Percentiles rank a stretch among this genome's conserved stretches.
Conservation (phyloP, 2,888 invertebrate genomes). For the Watsonalla binaria region DNA sequence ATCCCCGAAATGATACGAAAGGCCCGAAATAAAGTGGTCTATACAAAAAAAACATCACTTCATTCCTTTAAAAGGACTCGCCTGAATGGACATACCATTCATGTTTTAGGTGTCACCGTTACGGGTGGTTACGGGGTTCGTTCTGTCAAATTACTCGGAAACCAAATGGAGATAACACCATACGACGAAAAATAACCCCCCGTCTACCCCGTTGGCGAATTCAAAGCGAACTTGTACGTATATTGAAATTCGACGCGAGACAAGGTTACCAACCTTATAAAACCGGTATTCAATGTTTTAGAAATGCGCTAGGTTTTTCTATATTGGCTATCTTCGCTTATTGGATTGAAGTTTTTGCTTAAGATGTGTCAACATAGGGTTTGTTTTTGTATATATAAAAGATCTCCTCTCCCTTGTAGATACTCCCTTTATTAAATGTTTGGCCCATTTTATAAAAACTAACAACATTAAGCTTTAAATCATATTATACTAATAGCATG, state of each 20-base stretch:
- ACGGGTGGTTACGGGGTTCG: conserved; percentile 3
- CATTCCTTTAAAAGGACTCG: conserved; percentile 3
- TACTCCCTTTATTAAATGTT: too few species aligned
- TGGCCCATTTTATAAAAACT: too few species aligned
- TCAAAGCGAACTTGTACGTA: conserved; percentile 5
- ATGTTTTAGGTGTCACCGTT: conserved; percentile 2
- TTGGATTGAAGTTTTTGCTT: neutral
- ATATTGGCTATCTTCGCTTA: neutral
- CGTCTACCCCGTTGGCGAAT: conserved; percentile 1
- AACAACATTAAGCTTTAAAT: too few species aligned
- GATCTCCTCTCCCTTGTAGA: too few species aligned
- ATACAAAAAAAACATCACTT: conserved; percentile 1
- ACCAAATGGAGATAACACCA: conserved; percentile 33
- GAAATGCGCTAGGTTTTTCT: neutral
- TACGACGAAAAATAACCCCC: neutral
- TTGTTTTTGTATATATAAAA: too few species aligned
- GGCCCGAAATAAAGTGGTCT: neutral
- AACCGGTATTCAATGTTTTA: neutral
- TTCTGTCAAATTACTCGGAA: conserved; percentile 34
- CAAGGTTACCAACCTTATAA: neutral
- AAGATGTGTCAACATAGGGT: conserved; percentile 4
- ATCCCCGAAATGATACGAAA: conserved; percentile 1
- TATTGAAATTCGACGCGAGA: conserved; percentile 3
- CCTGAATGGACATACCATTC: neutral
- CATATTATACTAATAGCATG: too few species aligned